These are phyloP conservation scores for Hemichromis elongatus DNA, from an alignment of 2,113 vertebrate species.

Conservation along the genomic window DNA sequence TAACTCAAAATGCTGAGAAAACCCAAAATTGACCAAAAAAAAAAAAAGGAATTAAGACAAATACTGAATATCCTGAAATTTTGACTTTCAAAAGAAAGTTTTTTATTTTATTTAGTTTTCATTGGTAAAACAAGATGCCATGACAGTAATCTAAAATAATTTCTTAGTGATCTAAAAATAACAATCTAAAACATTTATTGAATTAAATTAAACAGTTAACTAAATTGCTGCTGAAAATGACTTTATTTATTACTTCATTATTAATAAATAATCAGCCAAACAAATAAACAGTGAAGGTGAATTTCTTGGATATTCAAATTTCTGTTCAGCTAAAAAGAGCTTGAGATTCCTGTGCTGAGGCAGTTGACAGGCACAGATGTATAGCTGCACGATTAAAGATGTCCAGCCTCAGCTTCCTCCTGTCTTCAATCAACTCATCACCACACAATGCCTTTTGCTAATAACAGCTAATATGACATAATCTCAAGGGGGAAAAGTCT, in stretches of 20 bases:
- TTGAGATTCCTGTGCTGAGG: not conserved
- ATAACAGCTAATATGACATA: constrained; percentile 54
- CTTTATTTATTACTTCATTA: not conserved
- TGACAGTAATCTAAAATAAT: not conserved
- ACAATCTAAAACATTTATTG: no score
- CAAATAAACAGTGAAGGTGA: not conserved
- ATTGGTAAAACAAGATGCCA: not conserved
- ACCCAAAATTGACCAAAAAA: not conserved
- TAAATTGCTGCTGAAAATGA: not conserved
- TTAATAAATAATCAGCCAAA: not conserved
- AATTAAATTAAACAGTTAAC: not conserved
- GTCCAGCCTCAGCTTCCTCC: constrained; percentile 30
- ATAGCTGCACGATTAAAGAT: not conserved
- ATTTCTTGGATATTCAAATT: not conserved
- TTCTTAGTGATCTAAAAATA: not conserved
- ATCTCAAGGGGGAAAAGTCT: constrained; percentile 43
- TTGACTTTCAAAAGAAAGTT: no score
- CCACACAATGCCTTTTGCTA: constrained; percentile 35
- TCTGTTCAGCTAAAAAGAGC: not conserved
- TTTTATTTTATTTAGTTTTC: no score
- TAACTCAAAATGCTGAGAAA: no score
- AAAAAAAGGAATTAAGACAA: no score
- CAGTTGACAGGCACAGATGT: constrained; percentile 34
- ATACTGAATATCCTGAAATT: no score
- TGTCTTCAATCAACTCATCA: constrained; percentile 39